Evolutionary conservation across 1,140 invertebrate species (phyloP), one percentile per base, ranked within the genome.

Genomic region (Neodiprion pinetum): DNA sequence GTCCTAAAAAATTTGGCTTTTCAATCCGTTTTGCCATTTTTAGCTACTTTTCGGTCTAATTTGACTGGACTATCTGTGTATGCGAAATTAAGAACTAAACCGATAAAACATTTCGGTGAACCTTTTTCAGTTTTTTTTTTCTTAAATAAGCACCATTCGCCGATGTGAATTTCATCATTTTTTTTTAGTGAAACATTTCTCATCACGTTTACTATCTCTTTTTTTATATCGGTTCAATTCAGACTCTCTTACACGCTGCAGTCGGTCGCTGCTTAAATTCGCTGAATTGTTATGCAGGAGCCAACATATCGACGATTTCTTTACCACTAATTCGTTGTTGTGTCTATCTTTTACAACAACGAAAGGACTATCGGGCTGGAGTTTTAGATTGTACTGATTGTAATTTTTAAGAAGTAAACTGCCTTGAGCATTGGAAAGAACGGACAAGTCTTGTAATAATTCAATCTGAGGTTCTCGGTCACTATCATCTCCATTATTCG

Each of bases 311-410:
- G 50, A 53, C n/a, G 50, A 53, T 53, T 53, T 53, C n/a, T n/a
- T 10, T 10, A 53, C 70, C 9, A 72, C 49, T 9, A 72, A 48
- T 17, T 72, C 71, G 21, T 72, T 72, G 48, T 72, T 17, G 47
- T 53, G 12, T 14, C 71, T 10, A 53, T 72, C 71, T 49, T 48
- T 49, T n/a, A 72, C 71, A 28, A 72, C 47, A 12, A 53, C 49
- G 48, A 72, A 72, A 5, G 71, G 71, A 50, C 71, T 53, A 7
- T 28, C 12, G 12, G 71, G 14, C 5, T n/a, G 12, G 5, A 72
- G 21, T 9, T 49, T 48, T 48, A 49, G 5, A 1, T 53, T 48
- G 50, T 17, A 72, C 61, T 53, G 14, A 12, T 72, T 17, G 48
- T 72, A 72, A 53, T 14, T 72, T 48, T 7, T 48, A 5, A 72